Conservation (phyloP, 2,797 vertebrate genomes). For the Columba guinea region DNA sequence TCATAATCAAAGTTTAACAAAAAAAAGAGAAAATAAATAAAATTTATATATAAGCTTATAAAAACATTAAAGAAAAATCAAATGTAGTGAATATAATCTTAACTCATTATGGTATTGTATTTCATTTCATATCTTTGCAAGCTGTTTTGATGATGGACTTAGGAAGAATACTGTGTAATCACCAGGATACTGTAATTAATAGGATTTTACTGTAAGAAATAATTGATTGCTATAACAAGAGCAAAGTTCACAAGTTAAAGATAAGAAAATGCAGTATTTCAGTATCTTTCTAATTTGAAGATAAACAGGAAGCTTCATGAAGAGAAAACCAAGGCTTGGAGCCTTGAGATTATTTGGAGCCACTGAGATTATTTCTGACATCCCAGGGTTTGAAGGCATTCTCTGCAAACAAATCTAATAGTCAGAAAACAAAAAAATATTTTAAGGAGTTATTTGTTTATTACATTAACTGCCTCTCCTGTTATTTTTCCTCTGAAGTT, state of each 20-base stretch:
- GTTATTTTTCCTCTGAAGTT: background rate
- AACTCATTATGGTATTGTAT: background rate
- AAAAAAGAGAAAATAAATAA: background rate
- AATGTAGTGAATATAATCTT: background rate
- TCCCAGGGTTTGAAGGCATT: background rate
- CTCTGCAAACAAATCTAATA: background rate
- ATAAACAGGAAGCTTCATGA: background rate
- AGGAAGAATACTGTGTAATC: background rate
- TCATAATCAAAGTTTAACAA: background rate
- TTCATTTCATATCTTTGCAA: background rate
- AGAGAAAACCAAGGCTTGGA: background rate
- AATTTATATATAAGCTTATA: background rate
- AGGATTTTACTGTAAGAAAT: background rate
- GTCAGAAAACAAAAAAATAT: background rate
- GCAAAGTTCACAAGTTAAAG: background rate
- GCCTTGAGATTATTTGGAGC: background rate
- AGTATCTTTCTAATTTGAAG: background rate
- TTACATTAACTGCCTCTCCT: background rate
- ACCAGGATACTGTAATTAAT: background rate
- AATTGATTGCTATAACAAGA: background rate
- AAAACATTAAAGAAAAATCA: background rate
- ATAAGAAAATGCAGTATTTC: background rate
- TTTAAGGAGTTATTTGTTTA: background rate
- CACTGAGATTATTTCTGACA: background rate
- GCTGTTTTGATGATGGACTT: background rate